phyloP scores from a whole-genome alignment of 2,113 vertebrate genomes.

The Diadophis punctatus region DNA sequence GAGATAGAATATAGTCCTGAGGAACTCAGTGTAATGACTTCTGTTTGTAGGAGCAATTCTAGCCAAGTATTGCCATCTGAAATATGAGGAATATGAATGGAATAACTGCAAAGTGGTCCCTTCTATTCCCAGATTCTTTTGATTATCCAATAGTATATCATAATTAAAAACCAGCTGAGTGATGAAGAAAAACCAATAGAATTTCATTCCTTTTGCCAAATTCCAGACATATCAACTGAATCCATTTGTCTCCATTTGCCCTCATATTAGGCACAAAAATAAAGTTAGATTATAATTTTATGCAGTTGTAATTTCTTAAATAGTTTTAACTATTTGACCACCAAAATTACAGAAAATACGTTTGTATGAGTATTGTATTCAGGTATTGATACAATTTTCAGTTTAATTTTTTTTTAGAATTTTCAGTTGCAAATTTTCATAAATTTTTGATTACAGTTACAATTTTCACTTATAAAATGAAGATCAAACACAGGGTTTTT shows the following conservation, averaged over 20 bases:
- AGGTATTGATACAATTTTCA: not conserved
- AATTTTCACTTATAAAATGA: not conserved
- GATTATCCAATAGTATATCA: not conserved
- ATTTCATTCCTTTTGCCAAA: not conserved
- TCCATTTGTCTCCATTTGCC: not conserved
- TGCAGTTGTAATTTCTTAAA: slow-evolving; percentile 19
- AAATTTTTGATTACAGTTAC: not conserved
- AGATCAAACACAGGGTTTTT: not conserved
- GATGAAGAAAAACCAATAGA: not conserved
- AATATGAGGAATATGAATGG: not conserved
- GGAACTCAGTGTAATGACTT: not conserved
- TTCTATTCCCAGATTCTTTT: not conserved
- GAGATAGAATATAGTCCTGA: not conserved
- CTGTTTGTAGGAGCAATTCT: not conserved
- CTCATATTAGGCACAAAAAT: not conserved
- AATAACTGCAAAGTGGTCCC: not conserved
- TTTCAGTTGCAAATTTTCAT: not conserved
- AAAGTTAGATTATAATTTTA: slow-evolving; percentile 24
- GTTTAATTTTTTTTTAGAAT: not conserved
- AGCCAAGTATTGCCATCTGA: not conserved
- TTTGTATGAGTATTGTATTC: not conserved
- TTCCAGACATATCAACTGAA: not conserved
- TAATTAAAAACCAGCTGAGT: not conserved
- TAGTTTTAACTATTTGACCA: not conserved
- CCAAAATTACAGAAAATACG: not conserved